Evolutionary conservation across 2,113 vertebrate species (phyloP).

Genomic region (Macquaria australasica): DNA sequence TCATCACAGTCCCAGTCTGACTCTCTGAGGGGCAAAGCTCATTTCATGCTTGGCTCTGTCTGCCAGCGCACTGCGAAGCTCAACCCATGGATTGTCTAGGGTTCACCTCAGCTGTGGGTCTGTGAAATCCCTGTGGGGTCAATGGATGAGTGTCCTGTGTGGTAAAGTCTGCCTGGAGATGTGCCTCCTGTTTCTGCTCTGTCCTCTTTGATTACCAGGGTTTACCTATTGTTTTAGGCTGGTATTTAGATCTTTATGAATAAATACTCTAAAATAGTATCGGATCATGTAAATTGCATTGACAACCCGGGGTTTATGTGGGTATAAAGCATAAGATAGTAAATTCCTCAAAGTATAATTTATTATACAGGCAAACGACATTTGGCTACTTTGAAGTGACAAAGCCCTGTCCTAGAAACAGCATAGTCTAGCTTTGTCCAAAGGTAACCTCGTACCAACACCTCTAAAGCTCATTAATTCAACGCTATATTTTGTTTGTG

Average conservation of each 20-base stretch:
- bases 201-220: not conserved
- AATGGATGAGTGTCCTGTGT: conserved; percentile 3
- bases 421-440: not conserved
- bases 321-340: not conserved
- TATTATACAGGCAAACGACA: not conserved
- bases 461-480: not conserved
- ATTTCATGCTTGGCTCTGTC: conserved; percentile 67
- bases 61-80: conserved; percentile 28
- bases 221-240: not conserved
- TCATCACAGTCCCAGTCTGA: conserved; percentile 39
- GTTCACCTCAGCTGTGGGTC: conserved; percentile 34
- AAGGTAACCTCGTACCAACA: not conserved
- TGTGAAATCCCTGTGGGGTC: conserved; percentile 44
- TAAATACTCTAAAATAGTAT: not conserved
- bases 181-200: not conserved
- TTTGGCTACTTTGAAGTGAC: not conserved
- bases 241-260: not conserved
- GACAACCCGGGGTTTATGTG: not conserved
- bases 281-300: not conserved
- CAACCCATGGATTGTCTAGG: conserved; percentile 25
- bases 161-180: not conserved
- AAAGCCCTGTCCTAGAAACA: not conserved
- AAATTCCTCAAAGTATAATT: not conserved
- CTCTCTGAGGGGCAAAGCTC: conserved; percentile 59
- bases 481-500: not conserved